Conservation (phyloP, 2,888 invertebrate genomes). For the Melieria omissa region DNA sequence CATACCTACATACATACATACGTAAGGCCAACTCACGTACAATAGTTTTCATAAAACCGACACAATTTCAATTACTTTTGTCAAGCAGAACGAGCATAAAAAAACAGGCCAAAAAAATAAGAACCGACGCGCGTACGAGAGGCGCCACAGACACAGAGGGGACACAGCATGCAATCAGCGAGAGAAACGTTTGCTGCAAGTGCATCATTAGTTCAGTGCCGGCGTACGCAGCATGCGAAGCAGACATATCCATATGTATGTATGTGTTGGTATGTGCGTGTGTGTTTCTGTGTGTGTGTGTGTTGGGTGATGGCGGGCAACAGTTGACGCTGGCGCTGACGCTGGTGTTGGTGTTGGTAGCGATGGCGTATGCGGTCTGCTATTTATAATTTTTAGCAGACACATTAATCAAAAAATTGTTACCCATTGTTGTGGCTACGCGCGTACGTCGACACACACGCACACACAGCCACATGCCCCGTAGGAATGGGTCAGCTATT, state of each 20-base stretch:
- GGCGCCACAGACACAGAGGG: background rate
- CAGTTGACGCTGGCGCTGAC: background rate
- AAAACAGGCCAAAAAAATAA: background rate
- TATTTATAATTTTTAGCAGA: slow-evolving; percentile 64
- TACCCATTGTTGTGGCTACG: slow-evolving; percentile 47
- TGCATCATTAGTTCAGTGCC: slow-evolving; percentile 6
- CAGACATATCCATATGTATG: background rate
- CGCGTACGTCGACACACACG: slow-evolving; percentile 30
- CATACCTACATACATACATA: too few species aligned
- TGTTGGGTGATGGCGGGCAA: too few species aligned
- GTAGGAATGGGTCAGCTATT: background rate
- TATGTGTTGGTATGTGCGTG: background rate
- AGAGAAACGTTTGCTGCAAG: slow-evolving; percentile 11
- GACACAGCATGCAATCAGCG: background rate
- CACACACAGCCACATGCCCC: slow-evolving; percentile 14
- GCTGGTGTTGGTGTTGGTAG: slow-evolving; percentile 26
- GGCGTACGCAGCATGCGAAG: background rate
- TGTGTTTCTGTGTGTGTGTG: background rate
- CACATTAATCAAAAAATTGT: slow-evolving; percentile 66
- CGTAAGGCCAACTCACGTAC: too few species aligned
- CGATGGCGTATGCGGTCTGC: slow-evolving; percentile 49
- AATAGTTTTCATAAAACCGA: background rate
- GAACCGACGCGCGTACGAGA: background rate
- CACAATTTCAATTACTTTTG: slow-evolving; percentile 9
- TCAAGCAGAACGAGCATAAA: background rate